phyloP scores from a whole-genome alignment of 2,113 vertebrate genomes.

The Hydrolagus affinis region DNA sequence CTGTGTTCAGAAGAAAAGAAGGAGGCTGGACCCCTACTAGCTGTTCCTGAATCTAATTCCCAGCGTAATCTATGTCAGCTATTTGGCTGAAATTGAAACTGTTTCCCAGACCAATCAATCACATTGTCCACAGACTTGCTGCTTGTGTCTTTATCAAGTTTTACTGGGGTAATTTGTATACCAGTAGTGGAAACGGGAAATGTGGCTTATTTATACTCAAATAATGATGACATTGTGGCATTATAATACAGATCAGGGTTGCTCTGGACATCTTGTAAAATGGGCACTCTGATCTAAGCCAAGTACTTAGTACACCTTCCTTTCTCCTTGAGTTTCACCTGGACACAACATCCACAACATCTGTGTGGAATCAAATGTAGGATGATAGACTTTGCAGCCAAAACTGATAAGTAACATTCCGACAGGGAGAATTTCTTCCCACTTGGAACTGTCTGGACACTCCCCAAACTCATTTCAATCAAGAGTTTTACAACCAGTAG shows the following conservation, averaged over 20 bases:
- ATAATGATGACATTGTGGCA: background rate
- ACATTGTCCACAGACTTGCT: slow-evolving; percentile 21
- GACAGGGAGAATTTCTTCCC: background rate
- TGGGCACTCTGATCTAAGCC: background rate
- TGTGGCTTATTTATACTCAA: background rate
- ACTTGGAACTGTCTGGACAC: too few relatives aligned
- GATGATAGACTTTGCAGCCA: background rate
- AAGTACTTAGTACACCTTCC: background rate
- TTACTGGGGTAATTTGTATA: background rate
- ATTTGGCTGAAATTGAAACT: background rate
- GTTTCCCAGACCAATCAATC: slow-evolving; percentile 23
- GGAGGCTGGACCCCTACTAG: background rate
- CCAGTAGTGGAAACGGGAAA: background rate
- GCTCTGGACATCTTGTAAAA: background rate
- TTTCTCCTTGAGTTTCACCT: background rate
- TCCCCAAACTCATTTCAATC: background rate
- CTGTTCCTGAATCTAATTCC: slow-evolving; percentile 22
- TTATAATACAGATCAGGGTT: background rate
- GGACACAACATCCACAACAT: background rate
- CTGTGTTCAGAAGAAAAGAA: slow-evolving; percentile 21
- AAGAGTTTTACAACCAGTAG: background rate
- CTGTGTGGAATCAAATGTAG: background rate
- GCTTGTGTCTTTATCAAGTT: background rate
- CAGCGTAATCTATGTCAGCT: slow-evolving; percentile 1
- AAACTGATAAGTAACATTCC: background rate